Percentiles rank a stretch among this genome's conserved stretches.
These are phyloP conservation scores for Chirona hameri DNA, from an alignment of 2,888 invertebrate species.

Conservation along the genomic window DNA sequence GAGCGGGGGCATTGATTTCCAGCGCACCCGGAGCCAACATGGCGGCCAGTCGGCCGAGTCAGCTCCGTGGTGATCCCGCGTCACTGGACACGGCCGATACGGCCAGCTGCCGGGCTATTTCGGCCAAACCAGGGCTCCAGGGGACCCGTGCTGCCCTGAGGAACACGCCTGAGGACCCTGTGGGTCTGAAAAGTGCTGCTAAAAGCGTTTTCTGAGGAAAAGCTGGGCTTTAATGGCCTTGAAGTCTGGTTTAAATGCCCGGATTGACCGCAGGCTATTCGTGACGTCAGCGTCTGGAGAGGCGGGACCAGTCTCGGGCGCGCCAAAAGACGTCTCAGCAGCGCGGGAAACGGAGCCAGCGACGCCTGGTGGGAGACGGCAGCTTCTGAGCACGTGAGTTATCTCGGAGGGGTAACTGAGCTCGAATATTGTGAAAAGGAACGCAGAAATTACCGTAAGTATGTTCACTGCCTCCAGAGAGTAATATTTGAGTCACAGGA, in stretches of 20 bases:
- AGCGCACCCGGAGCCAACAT: not conserved
- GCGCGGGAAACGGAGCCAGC: not conserved
- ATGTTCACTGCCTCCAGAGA: no score
- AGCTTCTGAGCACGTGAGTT: not conserved
- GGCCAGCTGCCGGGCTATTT: not conserved
- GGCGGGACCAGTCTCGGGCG: not conserved
- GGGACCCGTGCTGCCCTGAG: not conserved
- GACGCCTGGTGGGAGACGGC: not conserved
- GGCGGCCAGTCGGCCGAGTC: not conserved
- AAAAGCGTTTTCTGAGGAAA: not conserved
- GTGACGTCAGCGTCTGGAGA: slow-evolving; percentile 13
- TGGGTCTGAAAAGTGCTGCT: not conserved
- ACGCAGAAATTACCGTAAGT: no score
- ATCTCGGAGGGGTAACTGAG: not conserved
- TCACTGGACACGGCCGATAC: not conserved
- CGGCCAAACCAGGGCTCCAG: not conserved
- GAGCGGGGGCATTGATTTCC: not conserved
- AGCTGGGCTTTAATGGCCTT: slow-evolving; percentile 23
- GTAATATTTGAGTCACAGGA: no score
- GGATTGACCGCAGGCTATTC: not conserved
- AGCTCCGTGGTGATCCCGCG: no score
- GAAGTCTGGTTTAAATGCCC: slow-evolving; percentile 10
- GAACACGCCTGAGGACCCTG: not conserved
- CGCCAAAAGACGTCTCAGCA: not conserved
- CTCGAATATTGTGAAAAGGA: not conserved